Base-by-base conservation (phyloP, 1,140 invertebrate species). In the Pinna nobilis region DNA sequence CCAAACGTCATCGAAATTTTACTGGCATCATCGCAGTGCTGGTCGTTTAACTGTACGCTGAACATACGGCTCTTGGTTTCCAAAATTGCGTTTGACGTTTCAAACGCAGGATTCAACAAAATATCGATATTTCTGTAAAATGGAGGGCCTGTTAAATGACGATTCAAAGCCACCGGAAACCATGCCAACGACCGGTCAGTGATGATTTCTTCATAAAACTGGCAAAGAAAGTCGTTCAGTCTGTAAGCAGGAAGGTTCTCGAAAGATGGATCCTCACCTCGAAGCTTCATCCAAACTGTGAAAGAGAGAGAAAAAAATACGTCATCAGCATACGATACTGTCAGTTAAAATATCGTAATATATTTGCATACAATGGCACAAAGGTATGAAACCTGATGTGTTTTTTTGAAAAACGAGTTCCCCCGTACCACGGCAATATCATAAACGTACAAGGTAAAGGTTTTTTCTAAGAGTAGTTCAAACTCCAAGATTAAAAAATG, bases 261-360 rank as follows among this genome's bases (percentile, higher is more conserved):
- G 33, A 75, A 75, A 50, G 69, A 53, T 18, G 60, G 33, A 50
- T 61, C 61, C 18, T 75, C 60, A 5, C 73, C 73, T 39, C 60
- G 60, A 9, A 49, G 53, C 6, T 51, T 57, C 51, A 75, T 60
- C 73, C 73, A 75, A 44, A 70, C 73, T 75, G 67, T 59, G 57
- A 64, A 47, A 32, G 49, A 75, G 25, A 70, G 35, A 70, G 59
- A 57, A 30, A 30, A 30, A 18, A 69, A 23, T 59, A 15, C 55
- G 37, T 59, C n/a, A n/a, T n/a, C n/a, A n/a, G n/a, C n/a, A n/a
- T n/a, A n/a, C n/a, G n/a, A n/a, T n/a, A n/a, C n/a, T n/a, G n/a
- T n/a, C n/a, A n/a, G n/a, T n/a, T n/a, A n/a, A n/a, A n/a, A n/a
- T n/a, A n/a, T n/a, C n/a, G n/a, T n/a, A n/a, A n/a, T n/a, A n/a